These are phyloP conservation scores for Eulemur rubriventer DNA, from an alignment of 2,797 vertebrate species.

Conservation along the genomic window DNA sequence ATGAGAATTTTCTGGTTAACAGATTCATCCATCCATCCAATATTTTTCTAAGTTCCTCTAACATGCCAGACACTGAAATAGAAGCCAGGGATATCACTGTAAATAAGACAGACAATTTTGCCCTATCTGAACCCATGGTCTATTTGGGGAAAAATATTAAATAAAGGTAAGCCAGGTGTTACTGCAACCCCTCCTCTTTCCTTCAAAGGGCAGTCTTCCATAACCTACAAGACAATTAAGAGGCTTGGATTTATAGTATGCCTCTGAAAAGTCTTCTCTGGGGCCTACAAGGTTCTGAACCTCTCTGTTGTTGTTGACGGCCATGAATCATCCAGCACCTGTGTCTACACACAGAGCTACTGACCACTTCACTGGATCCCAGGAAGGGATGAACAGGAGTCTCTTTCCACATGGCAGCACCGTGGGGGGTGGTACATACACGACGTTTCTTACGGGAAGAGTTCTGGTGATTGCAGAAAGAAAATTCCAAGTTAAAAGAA, in stretches of 20 bases:
- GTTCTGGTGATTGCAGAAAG: not conserved
- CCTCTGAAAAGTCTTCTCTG: not conserved
- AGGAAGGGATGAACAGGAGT: not conserved
- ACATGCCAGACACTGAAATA: not conserved
- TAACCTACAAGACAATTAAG: not conserved
- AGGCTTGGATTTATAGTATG: not conserved
- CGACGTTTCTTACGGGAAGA: not conserved
- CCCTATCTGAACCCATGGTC: not conserved
- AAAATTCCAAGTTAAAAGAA: not conserved
- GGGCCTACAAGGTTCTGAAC: not conserved
- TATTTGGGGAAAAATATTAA: not conserved
- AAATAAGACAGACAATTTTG: not conserved
- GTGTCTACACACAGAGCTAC: not conserved
- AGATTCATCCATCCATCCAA: not conserved
- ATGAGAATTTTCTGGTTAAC: not conserved
- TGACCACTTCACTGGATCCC: not conserved
- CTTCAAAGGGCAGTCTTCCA: not conserved
- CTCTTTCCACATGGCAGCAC: not conserved
- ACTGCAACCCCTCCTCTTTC: not conserved
- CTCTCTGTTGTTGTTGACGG: not conserved
- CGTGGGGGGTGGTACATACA: not conserved
- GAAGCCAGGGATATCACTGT: not conserved
- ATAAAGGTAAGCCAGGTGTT: not conserved
- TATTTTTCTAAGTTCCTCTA: not conserved
- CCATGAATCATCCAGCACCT: not conserved